Conservation (phyloP, 2,888 invertebrate species). For the Phrixothrix hirtus region DNA sequence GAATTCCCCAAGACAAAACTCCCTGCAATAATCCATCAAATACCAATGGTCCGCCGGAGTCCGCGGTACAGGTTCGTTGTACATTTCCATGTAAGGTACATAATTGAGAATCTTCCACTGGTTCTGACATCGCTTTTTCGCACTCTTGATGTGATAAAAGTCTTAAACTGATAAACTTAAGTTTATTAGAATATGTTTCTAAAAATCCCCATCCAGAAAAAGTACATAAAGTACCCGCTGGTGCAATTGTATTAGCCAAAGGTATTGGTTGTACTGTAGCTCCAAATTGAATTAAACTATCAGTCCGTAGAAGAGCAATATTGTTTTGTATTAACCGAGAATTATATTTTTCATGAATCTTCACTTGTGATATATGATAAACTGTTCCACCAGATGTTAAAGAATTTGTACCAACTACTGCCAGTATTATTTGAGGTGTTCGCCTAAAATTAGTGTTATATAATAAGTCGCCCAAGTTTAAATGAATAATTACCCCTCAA, state of each 20-base stretch:
- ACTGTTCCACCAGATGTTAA: conserved; percentile 54
- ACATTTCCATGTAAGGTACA: conserved; percentile 63
- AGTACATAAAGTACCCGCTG: conserved; percentile 9
- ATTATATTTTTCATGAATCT: conserved; percentile 57
- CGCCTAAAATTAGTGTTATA: too few species aligned
- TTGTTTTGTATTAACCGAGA: conserved; percentile 30
- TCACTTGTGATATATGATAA: conserved; percentile 52
- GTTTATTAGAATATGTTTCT: neutral
- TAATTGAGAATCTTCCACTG: conserved; percentile 59
- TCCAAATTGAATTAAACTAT: conserved; percentile 4
- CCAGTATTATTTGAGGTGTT: conserved; percentile 25
- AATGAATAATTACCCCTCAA: too few species aligned
- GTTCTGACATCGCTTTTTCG: conserved; percentile 31
- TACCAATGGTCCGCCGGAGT: conserved; percentile 61
- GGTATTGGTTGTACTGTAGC: neutral
- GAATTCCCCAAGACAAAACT: conserved; percentile 61
- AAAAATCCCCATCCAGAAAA: conserved; percentile 24
- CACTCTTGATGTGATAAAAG: neutral
- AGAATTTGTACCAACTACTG: conserved; percentile 59
- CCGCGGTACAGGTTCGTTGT: conserved; percentile 63
- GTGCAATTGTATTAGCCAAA: neutral
- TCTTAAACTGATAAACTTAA: neutral
- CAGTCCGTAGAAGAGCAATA: conserved; percentile 29
- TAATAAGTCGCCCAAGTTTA: too few species aligned
- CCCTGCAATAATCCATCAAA: conserved; percentile 54